phyloP scores from a whole-genome alignment of 2,113 vertebrate genomes.

The Myiagra hebetior region DNA sequence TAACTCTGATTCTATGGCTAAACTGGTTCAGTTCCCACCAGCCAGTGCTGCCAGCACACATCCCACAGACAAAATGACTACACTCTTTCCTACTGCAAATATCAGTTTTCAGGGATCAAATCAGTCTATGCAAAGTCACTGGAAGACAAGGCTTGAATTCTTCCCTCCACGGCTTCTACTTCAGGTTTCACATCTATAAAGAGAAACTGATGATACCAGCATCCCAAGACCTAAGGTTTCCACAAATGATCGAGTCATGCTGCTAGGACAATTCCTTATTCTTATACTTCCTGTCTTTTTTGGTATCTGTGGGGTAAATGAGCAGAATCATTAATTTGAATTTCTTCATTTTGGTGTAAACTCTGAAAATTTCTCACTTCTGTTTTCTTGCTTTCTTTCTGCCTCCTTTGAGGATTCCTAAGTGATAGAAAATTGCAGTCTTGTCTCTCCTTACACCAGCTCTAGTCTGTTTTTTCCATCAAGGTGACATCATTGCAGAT shows the following conservation, averaged over 20 bases:
- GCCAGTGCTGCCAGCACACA: not conserved
- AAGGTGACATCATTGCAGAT: not conserved
- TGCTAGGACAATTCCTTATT: not conserved
- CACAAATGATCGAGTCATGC: not conserved
- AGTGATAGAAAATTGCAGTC: not conserved
- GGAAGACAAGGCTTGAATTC: not conserved
- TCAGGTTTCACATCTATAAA: not conserved
- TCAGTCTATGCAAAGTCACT: not conserved
- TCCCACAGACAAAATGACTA: not conserved
- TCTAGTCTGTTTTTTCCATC: not conserved
- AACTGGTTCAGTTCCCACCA: not conserved
- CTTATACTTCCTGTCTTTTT: not conserved
- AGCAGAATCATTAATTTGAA: fast-evolving
- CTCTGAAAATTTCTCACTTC: not conserved
- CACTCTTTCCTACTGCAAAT: not conserved
- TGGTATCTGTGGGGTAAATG: not conserved
- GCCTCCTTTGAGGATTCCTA: not conserved
- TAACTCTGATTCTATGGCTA: not conserved
- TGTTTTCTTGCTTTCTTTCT: not conserved
- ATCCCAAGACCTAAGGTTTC: not conserved
- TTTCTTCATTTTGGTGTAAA: not conserved
- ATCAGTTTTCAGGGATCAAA: not conserved
- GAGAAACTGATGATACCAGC: not conserved
- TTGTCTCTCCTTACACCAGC: not conserved
- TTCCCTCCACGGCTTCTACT: not conserved